These are phyloP conservation scores for Myrmecophaga tridactyla DNA, from an alignment of 2,113 vertebrate species.

Conservation along the genomic window DNA sequence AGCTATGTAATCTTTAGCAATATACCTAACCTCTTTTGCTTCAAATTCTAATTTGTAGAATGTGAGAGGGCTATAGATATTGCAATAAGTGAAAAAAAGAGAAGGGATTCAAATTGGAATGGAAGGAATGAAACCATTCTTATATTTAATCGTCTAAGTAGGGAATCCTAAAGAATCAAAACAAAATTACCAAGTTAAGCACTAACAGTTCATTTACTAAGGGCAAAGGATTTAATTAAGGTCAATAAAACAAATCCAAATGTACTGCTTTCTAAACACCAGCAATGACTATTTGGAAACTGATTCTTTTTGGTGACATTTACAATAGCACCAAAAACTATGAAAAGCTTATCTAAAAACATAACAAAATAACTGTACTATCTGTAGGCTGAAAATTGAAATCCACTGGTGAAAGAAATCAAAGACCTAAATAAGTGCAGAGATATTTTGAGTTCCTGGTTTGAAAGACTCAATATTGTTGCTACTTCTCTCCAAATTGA, in stretches of 20 bases:
- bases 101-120: background rate
- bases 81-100: background rate
- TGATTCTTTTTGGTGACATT: background rate
- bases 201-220: background rate
- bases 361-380: background rate
- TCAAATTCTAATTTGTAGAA: background rate
- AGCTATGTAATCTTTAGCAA: background rate
- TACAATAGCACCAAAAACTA: background rate
- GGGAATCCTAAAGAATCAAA: background rate
- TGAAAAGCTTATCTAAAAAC: background rate
- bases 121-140: background rate
- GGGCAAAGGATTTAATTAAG: background rate
- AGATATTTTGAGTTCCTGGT: background rate
- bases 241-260: background rate
- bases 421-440: background rate
- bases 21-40: background rate
- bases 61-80: fast-evolving
- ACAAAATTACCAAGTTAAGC: background rate
- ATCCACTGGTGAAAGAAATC: background rate
- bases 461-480: background rate
- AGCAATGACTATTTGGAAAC: background rate
- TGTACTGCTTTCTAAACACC: background rate
- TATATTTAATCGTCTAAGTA: background rate
- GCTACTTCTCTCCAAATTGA: background rate
- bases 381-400: background rate